phyloP scores from a whole-genome alignment of 2,797 vertebrate genomes.

The Tangara arthus region DNA sequence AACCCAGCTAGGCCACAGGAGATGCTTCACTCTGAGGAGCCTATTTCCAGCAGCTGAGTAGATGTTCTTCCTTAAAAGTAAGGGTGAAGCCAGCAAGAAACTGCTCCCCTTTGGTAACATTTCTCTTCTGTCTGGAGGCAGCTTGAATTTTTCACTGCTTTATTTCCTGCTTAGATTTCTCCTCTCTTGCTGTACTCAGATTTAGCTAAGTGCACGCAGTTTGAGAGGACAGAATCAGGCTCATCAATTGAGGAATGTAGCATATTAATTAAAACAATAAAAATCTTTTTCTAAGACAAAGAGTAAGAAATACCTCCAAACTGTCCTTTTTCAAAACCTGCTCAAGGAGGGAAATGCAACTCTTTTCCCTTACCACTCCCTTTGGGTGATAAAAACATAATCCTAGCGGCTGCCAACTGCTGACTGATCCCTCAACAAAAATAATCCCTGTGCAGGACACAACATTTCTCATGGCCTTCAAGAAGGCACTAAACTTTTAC shows the following conservation, averaged over 20 bases:
- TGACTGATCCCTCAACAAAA: neutral
- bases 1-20: neutral
- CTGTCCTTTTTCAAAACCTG: neutral
- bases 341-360: neutral
- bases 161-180: slow-evolving; percentile 4
- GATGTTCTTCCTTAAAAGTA: slow-evolving; percentile 26
- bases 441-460: neutral
- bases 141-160: neutral
- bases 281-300: neutral
- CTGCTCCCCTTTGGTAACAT: slow-evolving; percentile 11
- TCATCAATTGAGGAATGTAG: neutral
- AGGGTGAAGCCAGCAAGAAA: slow-evolving; percentile 16
- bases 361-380: neutral
- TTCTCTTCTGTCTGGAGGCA: neutral
- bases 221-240: neutral
- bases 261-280: neutral
- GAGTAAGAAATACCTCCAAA: neutral
- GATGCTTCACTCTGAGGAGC: neutral
- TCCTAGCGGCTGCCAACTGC: neutral
- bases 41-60: neutral
- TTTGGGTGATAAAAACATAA: neutral
- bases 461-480: neutral
- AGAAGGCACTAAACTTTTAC: neutral
- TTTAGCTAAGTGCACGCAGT: neutral
- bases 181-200: neutral